A percentile compares a stretch with the other conserved stretches of the same genome.
These are phyloP conservation scores for Chironomus tepperi DNA, from an alignment of 1,140 invertebrate species.

Conservation along the genomic window DNA sequence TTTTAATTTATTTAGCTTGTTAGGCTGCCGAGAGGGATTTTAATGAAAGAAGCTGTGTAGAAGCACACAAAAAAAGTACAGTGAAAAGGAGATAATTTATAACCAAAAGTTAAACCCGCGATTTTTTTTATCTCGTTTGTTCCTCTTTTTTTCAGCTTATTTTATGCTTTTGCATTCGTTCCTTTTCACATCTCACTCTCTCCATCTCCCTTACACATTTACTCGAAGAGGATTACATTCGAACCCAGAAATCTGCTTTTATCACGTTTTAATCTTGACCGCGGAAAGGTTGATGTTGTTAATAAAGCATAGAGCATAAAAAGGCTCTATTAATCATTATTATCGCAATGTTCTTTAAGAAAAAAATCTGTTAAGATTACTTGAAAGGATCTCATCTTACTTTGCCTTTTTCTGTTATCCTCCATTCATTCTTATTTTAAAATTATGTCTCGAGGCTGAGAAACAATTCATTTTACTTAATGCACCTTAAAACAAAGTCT, in stretches of 20 bases:
- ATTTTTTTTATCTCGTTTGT: background rate
- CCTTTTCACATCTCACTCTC: background rate
- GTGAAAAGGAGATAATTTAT: slow-evolving; percentile 18
- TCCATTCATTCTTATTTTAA: too few relatives aligned
- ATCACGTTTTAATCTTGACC: slow-evolving; percentile 8
- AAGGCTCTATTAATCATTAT: slow-evolving; percentile 8
- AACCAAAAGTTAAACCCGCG: slow-evolving; percentile 10
- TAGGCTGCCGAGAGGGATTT: slow-evolving; percentile 20
- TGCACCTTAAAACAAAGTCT: too few relatives aligned
- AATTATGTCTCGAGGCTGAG: too few relatives aligned
- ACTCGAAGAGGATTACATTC: slow-evolving; percentile 1
- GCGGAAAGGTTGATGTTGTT: slow-evolving; percentile 5
- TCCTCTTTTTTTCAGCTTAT: background rate
- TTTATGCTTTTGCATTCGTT: background rate
- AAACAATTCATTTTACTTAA: too few relatives aligned
- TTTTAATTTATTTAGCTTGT: slow-evolving; percentile 22
- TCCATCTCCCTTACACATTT: too few relatives aligned
- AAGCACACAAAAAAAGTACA: background rate
- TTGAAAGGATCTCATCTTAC: too few relatives aligned
- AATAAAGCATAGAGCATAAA: slow-evolving; percentile 3
- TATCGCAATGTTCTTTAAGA: background rate
- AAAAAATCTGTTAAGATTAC: background rate
- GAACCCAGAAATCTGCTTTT: background rate
- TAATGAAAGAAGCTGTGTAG: slow-evolving; percentile 10
- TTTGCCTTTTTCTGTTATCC: too few relatives aligned